Conservation (phyloP, 2,888 invertebrate genomes). For the Coelinius sp. region DNA sequence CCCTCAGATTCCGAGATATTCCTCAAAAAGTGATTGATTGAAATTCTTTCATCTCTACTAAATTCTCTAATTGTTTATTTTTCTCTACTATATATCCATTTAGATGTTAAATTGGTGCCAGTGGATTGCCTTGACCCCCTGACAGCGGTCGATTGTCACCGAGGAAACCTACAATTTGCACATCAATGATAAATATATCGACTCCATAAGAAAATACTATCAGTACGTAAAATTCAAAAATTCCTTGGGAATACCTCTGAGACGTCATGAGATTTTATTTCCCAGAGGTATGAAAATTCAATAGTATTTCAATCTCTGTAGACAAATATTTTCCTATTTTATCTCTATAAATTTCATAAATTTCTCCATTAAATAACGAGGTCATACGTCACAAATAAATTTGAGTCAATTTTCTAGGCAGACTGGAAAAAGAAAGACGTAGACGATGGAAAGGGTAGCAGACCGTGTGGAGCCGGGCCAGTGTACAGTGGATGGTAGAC, state of each 20-base stretch:
- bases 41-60: too few species aligned
- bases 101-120: background rate
- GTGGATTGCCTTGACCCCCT: background rate
- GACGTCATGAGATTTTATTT: background rate
- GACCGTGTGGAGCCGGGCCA: slow-evolving; percentile 19
- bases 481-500: slow-evolving; percentile 25
- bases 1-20: too few species aligned
- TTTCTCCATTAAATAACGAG: background rate
- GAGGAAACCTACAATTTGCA: slow-evolving; percentile 8
- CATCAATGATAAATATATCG: background rate
- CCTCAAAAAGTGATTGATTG: too few species aligned
- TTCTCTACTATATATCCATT: background rate
- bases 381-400: background rate
- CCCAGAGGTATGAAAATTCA: background rate
- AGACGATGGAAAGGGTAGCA: slow-evolving; percentile 15
- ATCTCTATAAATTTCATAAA: background rate
- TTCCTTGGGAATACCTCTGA: background rate
- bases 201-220: background rate
- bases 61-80: background rate
- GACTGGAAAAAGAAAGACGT: background rate
- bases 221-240: background rate
- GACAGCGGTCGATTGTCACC: slow-evolving; percentile 2
- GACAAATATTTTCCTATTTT: background rate
- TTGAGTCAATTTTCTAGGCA: background rate
- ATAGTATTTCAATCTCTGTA: background rate